Percentiles rank a stretch among this genome's conserved stretches.
Evolutionary conservation across 2,113 vertebrate genomes (phyloP).

Genomic region (Casuarius casuarius): DNA sequence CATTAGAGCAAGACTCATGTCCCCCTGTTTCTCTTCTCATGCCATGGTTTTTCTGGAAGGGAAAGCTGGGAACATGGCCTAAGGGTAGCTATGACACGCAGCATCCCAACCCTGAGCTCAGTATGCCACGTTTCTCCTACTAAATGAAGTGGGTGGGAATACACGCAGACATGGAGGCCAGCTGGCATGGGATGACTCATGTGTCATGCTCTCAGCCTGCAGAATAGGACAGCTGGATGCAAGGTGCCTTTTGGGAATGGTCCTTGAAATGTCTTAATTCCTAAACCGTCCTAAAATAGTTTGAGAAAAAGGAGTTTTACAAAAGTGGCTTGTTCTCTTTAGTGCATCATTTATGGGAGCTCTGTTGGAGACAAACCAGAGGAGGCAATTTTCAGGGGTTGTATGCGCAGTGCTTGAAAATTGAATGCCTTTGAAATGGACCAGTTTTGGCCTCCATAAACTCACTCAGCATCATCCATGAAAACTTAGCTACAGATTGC

Average conservation of each 20-base stretch:
- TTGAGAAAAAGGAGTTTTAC: neutral
- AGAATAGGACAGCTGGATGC: neutral
- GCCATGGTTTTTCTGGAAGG: neutral
- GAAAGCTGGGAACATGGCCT: accelerated
- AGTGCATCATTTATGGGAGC: neutral
- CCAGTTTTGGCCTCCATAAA: neutral
- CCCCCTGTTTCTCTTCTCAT: neutral
- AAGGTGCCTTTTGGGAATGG: neutral
- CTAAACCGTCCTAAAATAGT: neutral
- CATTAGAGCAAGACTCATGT: neutral
- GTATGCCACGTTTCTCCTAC: neutral
- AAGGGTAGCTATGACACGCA: neutral
- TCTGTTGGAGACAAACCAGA: neutral
- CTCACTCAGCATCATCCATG: neutral
- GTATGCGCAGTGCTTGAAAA: neutral
- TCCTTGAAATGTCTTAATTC: neutral
- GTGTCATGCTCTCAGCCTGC: neutral
- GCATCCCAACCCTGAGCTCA: neutral
- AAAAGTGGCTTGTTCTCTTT: neutral
- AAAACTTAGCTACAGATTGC: neutral
- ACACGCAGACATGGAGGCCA: neutral
- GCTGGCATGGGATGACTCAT: no score
- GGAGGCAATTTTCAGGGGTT: neutral
- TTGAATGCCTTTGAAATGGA: neutral
- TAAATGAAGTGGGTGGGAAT: neutral